phyloP scores from a whole-genome alignment of 35 echinoderm and acorn worm species.

The Stichopus chloronotus region DNA sequence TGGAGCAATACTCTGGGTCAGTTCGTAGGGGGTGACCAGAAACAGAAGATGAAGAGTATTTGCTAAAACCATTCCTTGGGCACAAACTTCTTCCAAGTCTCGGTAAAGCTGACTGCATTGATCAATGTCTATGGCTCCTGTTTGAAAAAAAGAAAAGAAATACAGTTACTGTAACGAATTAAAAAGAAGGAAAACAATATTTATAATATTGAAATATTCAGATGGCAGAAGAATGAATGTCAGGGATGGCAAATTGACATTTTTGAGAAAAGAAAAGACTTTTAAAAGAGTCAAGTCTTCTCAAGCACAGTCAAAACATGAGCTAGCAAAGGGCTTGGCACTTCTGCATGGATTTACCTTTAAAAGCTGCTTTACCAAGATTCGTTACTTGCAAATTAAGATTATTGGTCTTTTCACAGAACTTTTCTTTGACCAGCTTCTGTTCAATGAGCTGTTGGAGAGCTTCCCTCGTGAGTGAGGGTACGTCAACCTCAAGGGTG shows the following conservation, averaged over 20 bases:
- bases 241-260: not conserved
- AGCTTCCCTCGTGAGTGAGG: conserved; percentile 34
- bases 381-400: conserved; percentile 68
- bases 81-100: conserved; percentile 67
- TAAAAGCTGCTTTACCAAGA: conserved; percentile 81
- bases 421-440: conserved; percentile 61
- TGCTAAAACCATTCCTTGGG: conserved; percentile 78
- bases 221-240: not conserved
- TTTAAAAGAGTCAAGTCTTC: too few species aligned
- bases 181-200: not conserved
- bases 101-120: conserved; percentile 69
- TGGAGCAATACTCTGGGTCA: conserved; percentile 40
- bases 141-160: not conserved
- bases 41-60: conserved; percentile 87
- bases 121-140: conserved; percentile 93
- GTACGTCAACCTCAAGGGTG: conserved; percentile 42
- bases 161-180: not conserved
- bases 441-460: conserved; percentile 68
- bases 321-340: too few species aligned
- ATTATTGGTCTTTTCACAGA: not conserved
- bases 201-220: too few species aligned
- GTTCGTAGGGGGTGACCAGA: conserved; percentile 90
- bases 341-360: conserved; percentile 51
- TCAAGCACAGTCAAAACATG: too few species aligned
- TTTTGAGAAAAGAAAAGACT: not conserved